Percentiles rank a stretch among this genome's conserved stretches.
phyloP scores from a whole-genome alignment of 2,797 vertebrate species.

The Xenopus petersii region DNA sequence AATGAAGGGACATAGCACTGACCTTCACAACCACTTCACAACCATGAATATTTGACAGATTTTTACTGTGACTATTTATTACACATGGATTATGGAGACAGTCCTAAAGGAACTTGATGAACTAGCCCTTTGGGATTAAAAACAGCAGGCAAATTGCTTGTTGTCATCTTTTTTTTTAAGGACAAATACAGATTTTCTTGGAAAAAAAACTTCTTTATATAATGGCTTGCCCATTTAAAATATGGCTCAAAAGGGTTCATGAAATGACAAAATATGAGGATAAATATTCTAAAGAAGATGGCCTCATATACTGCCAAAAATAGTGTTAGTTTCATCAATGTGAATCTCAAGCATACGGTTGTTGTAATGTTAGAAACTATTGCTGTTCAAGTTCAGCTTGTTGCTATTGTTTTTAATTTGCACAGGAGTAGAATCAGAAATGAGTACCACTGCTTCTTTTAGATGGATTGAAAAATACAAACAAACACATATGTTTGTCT shows the following conservation, averaged over 20 bases:
- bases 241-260: constrained; percentile 83
- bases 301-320: constrained; percentile 99
- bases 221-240: constrained; percentile 88
- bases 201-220: constrained; percentile 73
- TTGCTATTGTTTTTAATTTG: constrained; percentile 98
- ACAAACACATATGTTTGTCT: constrained; percentile 58
- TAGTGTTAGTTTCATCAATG: constrained; percentile 95
- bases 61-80: constrained; percentile 99
- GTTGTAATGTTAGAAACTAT: constrained; percentile 97
- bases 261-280: constrained; percentile 84
- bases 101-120: constrained; percentile 92
- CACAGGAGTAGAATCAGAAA: constrained; percentile 97
- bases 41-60: constrained; percentile 86
- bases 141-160: constrained; percentile 91
- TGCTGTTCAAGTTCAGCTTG: constrained; percentile 98
- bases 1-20: constrained; percentile 76
- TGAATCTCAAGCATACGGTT: constrained; percentile 97
- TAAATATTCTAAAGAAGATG: constrained; percentile 88
- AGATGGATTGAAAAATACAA: constrained; percentile 83
- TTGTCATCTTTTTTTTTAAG: constrained; percentile 76
- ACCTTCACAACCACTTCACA: constrained; percentile 86
- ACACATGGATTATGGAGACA: constrained; percentile 93
- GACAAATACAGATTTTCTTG: constrained; percentile 77
- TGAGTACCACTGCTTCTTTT: constrained; percentile 98
- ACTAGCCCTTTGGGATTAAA: constrained; percentile 88